Base-by-base conservation (phyloP, 2,888 invertebrate genomes). In the Cryptophagus acutangulus region DNA sequence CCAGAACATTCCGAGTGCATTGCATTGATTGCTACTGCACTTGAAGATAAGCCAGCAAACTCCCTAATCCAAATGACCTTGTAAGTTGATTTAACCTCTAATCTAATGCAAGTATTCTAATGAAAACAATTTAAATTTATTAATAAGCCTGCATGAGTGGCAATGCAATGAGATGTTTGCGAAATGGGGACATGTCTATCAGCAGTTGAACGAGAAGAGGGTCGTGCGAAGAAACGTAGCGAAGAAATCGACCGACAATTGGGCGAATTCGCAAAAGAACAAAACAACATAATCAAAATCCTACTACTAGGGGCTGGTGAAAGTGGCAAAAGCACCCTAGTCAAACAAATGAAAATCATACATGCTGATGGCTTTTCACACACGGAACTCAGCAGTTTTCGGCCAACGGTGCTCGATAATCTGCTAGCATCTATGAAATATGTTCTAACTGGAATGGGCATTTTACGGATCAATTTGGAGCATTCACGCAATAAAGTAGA, bases 321-420 rank as follows among this genome's bases (percentile, higher is more conserved):
- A 61, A 79, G 79, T 66, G 80, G 80, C 2, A 81, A 81, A 67
- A 79, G 79, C 58, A 81, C 81, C 13, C 61, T 81, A 45, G 80
- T 81, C 3, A 81, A 80, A 58, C 81, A 81, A 67, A 81, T 81
- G 79, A 81, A 80, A 63, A 81, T 81, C 38, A 81, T 81, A 41
- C 80, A 81, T 59, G 77, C 77, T 39, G 78, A 79, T 64, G 80
- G 80, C 9, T 81, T 80, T 59, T 77, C 78, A 2, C 64, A 66
- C 38, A 72, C 76, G 15, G 81, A 81, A 62, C 63, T 80, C 16
- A 71, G 73, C 39, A 76, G 77, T 41, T 81, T 78, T 57, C 71
- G 79, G 54, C 78, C 79, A 1, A 79, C 80, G 2, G 78, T 81
- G 15, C 60, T 80, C 49, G 80, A 81, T 58, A 81, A 81, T 64